Evolutionary conservation across 1,140 invertebrate species (phyloP).

Genomic region (Diploscapter pachys): DNA sequence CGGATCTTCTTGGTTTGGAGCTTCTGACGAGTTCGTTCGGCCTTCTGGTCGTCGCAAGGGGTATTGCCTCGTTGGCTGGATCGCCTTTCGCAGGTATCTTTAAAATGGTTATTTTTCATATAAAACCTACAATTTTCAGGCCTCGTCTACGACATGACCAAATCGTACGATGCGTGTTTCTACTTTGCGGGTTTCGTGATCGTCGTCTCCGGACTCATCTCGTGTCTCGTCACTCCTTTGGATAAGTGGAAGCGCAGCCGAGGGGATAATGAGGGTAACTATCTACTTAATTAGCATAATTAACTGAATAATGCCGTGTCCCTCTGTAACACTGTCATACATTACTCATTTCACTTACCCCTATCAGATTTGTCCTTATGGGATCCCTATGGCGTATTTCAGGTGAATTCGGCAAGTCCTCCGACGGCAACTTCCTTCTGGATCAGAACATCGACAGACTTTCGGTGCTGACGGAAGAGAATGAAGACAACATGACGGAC

Average conservation of each 20-base stretch:
- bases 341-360: conserved; percentile 7
- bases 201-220: conserved; percentile 52
- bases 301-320: background rate
- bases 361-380: conserved; percentile 3
- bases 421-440: conserved; percentile 7
- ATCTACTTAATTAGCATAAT: background rate
- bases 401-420: no score
- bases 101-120: background rate
- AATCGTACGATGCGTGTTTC: conserved; percentile 54
- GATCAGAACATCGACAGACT: conserved; percentile 46
- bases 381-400: background rate
- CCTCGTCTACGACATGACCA: conserved; percentile 55
- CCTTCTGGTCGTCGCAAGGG: conserved; percentile 85
- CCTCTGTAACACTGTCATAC: background rate
- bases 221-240: conserved; percentile 44
- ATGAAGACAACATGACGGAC: conserved; percentile 57
- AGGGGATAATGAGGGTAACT: conserved; percentile 55
- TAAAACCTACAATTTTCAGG: conserved; percentile 32
- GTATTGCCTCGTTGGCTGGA: conserved; percentile 79
- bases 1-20: conserved; percentile 88
- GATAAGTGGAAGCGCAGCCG: conserved; percentile 42
- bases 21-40: conserved; percentile 95
- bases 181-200: conserved; percentile 51
- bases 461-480: conserved; percentile 55
- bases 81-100: conserved; percentile 67